Conservation (phyloP, 1,140 invertebrate genomes). For the Trichonephila clavata region DNA sequence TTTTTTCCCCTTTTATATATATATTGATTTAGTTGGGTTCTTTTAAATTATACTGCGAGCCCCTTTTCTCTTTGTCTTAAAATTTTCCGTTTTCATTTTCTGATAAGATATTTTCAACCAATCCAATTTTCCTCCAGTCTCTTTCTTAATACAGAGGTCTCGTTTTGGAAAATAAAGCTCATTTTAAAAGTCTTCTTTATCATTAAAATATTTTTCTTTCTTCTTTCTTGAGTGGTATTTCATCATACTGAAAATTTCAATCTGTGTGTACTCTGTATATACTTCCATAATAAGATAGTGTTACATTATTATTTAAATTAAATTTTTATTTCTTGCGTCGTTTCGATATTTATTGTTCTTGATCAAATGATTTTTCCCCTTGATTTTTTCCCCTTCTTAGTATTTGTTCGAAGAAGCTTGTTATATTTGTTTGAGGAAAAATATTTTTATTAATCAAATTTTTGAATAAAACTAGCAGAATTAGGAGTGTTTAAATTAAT, state of each 20-base stretch:
- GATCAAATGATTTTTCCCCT: no score
- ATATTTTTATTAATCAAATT: no score
- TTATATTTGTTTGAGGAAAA: no score
- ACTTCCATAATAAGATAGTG: no score
- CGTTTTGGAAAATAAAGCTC: neutral
- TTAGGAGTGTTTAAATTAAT: no score
- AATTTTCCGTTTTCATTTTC: constrained; percentile 24
- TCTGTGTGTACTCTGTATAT: no score
- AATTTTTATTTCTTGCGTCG: no score
- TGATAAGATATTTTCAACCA: constrained; percentile 20
- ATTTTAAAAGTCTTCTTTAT: neutral
- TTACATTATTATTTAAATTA: no score
- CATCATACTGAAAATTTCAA: neutral
- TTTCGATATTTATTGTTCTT: no score
- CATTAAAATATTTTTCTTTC: neutral
- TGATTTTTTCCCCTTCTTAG: no score
- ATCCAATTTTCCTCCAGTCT: neutral
- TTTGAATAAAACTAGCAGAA: no score
- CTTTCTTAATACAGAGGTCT: neutral
- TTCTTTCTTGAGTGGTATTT: neutral
- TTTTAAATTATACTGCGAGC: neutral
- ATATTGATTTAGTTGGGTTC: constrained; percentile 20
- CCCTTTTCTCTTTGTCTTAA: neutral
- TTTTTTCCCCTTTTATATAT: neutral
- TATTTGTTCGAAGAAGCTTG: no score